Base-by-base conservation (phyloP, 2,113 vertebrate species). In the Vicugna pacos region DNA sequence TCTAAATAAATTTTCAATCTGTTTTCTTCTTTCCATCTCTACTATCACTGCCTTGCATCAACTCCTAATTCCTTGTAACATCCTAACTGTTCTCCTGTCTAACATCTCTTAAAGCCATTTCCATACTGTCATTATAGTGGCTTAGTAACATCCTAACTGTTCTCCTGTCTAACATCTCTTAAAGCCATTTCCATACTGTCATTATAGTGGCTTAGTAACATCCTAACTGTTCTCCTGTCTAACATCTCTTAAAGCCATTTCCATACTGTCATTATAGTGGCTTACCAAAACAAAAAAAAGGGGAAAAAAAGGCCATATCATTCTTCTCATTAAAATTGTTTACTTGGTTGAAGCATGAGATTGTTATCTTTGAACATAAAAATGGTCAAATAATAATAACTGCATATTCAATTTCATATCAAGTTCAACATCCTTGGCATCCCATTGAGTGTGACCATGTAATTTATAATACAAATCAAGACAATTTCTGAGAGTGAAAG, bases 361-460 rank as follows among this genome's bases (percentile, higher is more conserved):
- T 17, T 50, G 10, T 30, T 30, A 42, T 88, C n/a, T 82, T 72
- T 93, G 72, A 72, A 46, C 30, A 76, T 14, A 38, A 94, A 82
- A 67, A 64, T 35, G 26, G 12, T 64, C 76, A 92, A 82, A 65
- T 16, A 58, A 70, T 91, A 54, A 58, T 48, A 89, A 79, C 14
- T 73, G 70, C 46, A 81, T 19, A 93, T 84, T 91, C 8, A 77
- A 17, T 35, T 64, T 67, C 32, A 48, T 42, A 80, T 77, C 76
- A 93, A 72, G 17, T 87, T 95, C 69, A 87, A 58, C 52, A 54
- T 81, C 64, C 54, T 94, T 85, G 60, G 17, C 38, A 77, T 60
- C 35, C 88, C 1, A 22, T 2, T 81, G 10, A 22, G 8, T 83
- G 3, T 35, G 8, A 65, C 30, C 6, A 6, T 26, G 50, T 69